Conservation (phyloP, 2,797 vertebrate species). For the Octomys mimax region DNA sequence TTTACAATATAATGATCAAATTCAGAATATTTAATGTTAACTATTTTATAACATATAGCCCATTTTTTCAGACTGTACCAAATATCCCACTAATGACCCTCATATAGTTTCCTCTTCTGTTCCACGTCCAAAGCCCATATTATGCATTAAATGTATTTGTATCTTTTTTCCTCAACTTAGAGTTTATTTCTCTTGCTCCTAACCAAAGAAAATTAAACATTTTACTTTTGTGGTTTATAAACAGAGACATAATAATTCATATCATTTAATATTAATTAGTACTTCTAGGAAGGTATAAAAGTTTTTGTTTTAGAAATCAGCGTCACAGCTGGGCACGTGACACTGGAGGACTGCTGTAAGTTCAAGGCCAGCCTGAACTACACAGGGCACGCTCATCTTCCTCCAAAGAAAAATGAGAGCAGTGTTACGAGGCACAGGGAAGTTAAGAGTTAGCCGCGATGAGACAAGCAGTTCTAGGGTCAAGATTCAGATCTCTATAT, state of each 20-base stretch:
- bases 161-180: neutral
- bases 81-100: neutral
- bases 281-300: constrained; percentile 30
- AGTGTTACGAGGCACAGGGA: neutral
- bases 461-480: neutral
- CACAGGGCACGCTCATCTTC: neutral
- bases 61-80: neutral
- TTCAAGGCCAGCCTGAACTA: neutral
- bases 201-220: constrained; percentile 26
- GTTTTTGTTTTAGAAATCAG: neutral
- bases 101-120: neutral
- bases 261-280: neutral
- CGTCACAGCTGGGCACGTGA: neutral
- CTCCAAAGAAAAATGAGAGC: neutral
- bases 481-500: neutral
- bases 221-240: constrained; percentile 35
- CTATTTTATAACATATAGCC: neutral
- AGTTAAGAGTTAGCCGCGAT: constrained; percentile 41
- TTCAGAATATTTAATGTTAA: constrained; percentile 24
- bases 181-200: constrained; percentile 24
- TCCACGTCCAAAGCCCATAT: neutral
- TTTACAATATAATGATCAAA: neutral
- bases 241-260: neutral
- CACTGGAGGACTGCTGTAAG: neutral
- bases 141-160: neutral